Conservation (phyloP, 2,888 invertebrate genomes). For the Philaethria dido region DNA sequence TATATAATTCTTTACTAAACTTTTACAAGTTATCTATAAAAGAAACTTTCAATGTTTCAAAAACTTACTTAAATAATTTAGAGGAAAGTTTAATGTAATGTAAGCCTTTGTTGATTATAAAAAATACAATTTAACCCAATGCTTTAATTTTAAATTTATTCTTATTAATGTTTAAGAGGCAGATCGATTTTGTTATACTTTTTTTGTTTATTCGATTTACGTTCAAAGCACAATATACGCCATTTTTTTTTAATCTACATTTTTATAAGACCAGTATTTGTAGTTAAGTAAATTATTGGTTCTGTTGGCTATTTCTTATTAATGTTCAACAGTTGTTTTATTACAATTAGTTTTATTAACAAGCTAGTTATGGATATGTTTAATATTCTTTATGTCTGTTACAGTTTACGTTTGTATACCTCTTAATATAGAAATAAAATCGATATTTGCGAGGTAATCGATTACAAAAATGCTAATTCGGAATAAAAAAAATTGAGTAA, state of each 20-base stretch:
- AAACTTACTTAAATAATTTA: constrained; percentile 30
- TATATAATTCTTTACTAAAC: background rate
- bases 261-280: constrained; percentile 28
- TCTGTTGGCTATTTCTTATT: constrained; percentile 16
- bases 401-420: background rate
- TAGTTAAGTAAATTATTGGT: constrained; percentile 30
- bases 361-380: background rate
- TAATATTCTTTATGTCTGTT: background rate
- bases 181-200: constrained; percentile 12
- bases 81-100: background rate
- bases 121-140: constrained; percentile 3
- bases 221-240: constrained; percentile 18
- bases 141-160: constrained; percentile 17
- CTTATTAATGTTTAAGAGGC: constrained; percentile 2
- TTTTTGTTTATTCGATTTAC: constrained; percentile 10
- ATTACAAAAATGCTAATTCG: background rate
- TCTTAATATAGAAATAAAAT: background rate
- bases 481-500: background rate
- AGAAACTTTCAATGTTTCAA: constrained; percentile 2
- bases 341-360: constrained; percentile 12
- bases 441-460: background rate
- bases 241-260: constrained; percentile 11
- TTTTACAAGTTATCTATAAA: background rate
- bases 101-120: constrained; percentile 12
- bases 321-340: constrained; percentile 16